A percentile compares a stretch with the other conserved stretches of the same genome.
phyloP scores from a whole-genome alignment of 2,888 invertebrate species.

The Cecidostiba fungosa region DNA sequence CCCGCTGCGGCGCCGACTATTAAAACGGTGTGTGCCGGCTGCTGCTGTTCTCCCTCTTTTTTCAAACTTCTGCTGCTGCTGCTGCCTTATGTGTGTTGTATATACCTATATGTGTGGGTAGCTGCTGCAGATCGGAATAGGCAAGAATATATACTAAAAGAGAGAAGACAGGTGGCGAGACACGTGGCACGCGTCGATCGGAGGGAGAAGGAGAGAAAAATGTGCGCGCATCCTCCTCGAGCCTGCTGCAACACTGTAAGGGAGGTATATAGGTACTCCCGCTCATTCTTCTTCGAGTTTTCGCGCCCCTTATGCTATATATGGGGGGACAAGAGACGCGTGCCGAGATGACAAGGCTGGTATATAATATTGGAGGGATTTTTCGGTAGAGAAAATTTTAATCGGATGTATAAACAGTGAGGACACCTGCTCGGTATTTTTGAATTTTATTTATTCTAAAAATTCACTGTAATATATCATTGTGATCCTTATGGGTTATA shows the following conservation, averaged over 20 bases:
- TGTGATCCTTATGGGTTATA: too few relatives aligned
- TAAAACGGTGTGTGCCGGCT: not conserved
- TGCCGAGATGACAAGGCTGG: not conserved
- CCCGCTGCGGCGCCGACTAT: conserved; percentile 8
- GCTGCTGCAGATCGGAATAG: not conserved
- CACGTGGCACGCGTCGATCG: conserved; percentile 43
- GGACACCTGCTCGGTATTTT: too few relatives aligned
- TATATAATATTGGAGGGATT: not conserved
- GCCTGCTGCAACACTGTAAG: not conserved
- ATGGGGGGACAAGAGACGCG: not conserved
- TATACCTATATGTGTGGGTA: not conserved
- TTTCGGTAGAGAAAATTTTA: too few relatives aligned
- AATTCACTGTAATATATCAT: too few relatives aligned
- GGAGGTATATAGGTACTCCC: not conserved
- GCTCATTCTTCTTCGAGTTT: conserved; percentile 12
- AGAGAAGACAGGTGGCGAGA: conserved; percentile 47
- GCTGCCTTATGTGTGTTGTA: not conserved
- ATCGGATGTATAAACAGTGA: too few relatives aligned
- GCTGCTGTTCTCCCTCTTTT: not conserved
- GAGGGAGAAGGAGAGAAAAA: conserved; percentile 24
- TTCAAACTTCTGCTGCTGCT: not conserved
- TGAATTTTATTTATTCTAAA: too few relatives aligned
- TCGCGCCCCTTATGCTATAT: not conserved
- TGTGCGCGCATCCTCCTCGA: conserved; percentile 21
- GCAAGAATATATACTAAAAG: not conserved